Conservation (phyloP, 2,888 invertebrate genomes). For the Drosophila flavopinicola region DNA sequence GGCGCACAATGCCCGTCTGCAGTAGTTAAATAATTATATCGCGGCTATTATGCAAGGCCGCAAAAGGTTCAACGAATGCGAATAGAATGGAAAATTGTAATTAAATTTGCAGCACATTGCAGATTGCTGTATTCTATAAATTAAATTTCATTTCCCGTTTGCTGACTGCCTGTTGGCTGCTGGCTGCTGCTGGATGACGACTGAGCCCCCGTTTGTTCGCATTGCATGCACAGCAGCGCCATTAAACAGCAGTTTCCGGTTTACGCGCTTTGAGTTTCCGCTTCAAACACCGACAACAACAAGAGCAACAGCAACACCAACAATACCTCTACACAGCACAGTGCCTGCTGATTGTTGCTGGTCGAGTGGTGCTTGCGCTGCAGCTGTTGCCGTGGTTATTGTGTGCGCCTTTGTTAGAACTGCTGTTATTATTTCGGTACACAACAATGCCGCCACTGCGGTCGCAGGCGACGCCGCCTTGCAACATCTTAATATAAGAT, state of each 20-base stretch:
- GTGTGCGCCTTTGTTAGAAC: slow-evolving; percentile 68
- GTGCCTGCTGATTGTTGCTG: slow-evolving; percentile 62
- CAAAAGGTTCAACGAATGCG: slow-evolving; percentile 55
- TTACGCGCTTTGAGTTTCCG: slow-evolving; percentile 80
- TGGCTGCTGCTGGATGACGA: slow-evolving; percentile 24
- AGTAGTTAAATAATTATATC: slow-evolving; percentile 64
- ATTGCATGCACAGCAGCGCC: slow-evolving; percentile 72
- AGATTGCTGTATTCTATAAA: slow-evolving; percentile 74
- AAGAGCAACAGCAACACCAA: slow-evolving; percentile 18
- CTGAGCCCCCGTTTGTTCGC: slow-evolving; percentile 38
- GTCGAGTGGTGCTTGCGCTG: slow-evolving; percentile 60
- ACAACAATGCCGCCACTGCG: slow-evolving; percentile 48
- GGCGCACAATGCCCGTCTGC: slow-evolving; percentile 39
- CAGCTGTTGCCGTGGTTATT: slow-evolving; percentile 76
- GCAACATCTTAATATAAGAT: slow-evolving; percentile 78
- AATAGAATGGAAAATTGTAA: slow-evolving; percentile 76
- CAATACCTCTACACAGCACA: slow-evolving; percentile 17
- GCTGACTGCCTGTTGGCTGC: slow-evolving; percentile 16
- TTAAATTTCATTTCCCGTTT: slow-evolving; percentile 76
- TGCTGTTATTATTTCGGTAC: slow-evolving; percentile 71
- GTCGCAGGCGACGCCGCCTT: slow-evolving; percentile 52
- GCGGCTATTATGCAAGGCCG: slow-evolving; percentile 49
- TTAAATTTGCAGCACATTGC: slow-evolving; percentile 76
- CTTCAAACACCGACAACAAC: slow-evolving; percentile 67
- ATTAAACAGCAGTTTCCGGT: slow-evolving; percentile 79